Conservation (phyloP, 2,888 invertebrate genomes). For the Iphiclides podalirius region DNA sequence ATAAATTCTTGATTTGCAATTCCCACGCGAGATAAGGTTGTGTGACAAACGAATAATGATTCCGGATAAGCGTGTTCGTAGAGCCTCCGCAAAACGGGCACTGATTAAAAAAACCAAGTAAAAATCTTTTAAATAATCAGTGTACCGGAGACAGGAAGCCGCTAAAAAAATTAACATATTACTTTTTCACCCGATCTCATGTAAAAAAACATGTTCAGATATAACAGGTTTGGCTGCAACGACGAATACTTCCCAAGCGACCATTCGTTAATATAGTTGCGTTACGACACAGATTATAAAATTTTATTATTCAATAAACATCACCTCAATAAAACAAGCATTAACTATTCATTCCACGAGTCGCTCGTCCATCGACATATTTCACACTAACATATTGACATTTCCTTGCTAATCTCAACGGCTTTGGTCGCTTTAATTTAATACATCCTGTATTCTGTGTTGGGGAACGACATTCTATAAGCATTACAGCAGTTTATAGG, state of each 20-base stretch:
- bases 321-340: slow-evolving; percentile 29
- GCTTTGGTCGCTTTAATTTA: slow-evolving; percentile 35
- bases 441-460: slow-evolving; percentile 44
- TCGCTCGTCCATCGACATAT: slow-evolving; percentile 29
- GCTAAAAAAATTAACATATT: no score
- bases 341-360: slow-evolving; percentile 36
- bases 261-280: slow-evolving; percentile 2
- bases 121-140: no score
- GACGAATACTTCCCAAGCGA: background rate
- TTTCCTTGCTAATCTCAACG: slow-evolving; percentile 49
- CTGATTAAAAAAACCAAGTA: no score
- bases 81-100: no score
- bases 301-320: slow-evolving; percentile 23
- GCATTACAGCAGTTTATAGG: slow-evolving; percentile 22
- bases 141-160: no score
- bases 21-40: no score
- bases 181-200: no score
- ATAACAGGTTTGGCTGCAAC: no score
- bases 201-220: no score
- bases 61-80: no score
- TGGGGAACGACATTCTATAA: slow-evolving; percentile 22
- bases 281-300: slow-evolving; percentile 13
- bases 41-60: no score
- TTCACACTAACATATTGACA: slow-evolving; percentile 40
- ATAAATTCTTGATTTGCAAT: no score